A percentile compares a stretch with the other conserved stretches of the same genome.
phyloP scores from a whole-genome alignment of 2,113 vertebrate genomes.

The Bungarus multicinctus region DNA sequence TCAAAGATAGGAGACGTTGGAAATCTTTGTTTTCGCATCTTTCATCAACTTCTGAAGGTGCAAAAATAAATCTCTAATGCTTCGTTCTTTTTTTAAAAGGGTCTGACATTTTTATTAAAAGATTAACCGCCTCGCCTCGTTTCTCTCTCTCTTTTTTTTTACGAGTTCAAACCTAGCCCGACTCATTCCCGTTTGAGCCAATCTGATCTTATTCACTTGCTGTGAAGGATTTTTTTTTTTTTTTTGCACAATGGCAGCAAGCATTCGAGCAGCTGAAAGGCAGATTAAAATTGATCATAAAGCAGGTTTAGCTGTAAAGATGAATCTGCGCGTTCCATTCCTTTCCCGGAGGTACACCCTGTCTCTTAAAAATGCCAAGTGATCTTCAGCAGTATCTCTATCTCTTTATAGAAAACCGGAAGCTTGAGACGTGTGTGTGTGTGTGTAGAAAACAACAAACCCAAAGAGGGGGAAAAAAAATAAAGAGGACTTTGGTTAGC shows the following conservation, averaged over 20 bases:
- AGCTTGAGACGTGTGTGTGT: accelerated
- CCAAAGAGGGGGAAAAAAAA: not conserved
- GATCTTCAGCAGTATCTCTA: too few species aligned
- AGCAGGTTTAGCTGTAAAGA: not conserved
- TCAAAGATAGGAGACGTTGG: not conserved
- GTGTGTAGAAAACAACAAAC: not conserved
- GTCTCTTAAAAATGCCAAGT: not conserved
- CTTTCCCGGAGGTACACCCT: not conserved
- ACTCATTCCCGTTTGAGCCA: not conserved
- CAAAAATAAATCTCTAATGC: not conserved
- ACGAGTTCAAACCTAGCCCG: not conserved
- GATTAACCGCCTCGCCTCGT: not conserved
- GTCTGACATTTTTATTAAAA: not conserved
- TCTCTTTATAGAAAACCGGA: not conserved
- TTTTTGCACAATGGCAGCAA: not conserved
- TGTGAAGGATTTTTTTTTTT: not conserved
- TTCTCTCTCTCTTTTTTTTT: not conserved
- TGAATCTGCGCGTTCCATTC: not conserved
- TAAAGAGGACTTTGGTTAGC: not conserved
- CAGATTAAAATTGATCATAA: not conserved
- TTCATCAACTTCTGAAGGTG: not conserved
- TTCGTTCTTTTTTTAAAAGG: not conserved
- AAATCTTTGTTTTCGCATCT: not conserved
- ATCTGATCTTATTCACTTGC: not conserved
- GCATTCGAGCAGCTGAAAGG: too few species aligned